Evolutionary conservation across 2,888 invertebrate genomes (phyloP), one percentile per base, ranked within the genome.

Genomic region (Palloptera scutellata): DNA sequence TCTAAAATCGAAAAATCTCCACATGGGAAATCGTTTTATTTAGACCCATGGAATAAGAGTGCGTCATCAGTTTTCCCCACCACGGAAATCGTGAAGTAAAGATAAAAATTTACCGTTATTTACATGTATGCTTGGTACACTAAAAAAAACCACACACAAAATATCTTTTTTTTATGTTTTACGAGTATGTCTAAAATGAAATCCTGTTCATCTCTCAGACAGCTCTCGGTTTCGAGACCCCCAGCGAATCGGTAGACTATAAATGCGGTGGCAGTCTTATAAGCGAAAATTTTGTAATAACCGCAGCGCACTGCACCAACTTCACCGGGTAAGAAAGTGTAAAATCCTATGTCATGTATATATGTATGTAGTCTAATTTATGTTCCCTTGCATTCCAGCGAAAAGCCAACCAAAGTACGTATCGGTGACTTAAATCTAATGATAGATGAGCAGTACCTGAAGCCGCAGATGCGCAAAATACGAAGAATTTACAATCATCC

Each of bases 211-310:
- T n/a, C 19, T 20, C 42, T 5, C 66, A 81, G 81, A 77, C 80
- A 20, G 81, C 82, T 3, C 52, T 81, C 6, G 81, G 81, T 17
- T 79, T 79, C 59, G 68, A 66, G 19, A 65, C 68, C 0, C 57
- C 55, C 19, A 64, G 58, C 4, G 66, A 65, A 8, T 41, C 64
- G 64, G 76, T 81, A 12, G 78, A 79, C 17, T 84, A 82, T 72
- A 83, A 82, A 70, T 85, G 84, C 60, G 85, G 84, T 10, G 85
- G 84, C 15, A 81, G 83, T 68, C 70, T 85, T 60, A 81, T 85
- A 58, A 83, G 83, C 65, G 78, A 81, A 43, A 76, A 72, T 30
- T 84, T 77, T 67, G 78, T 83, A 0, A 41, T 84, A 11, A 83
- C 84, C 5, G 82, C 83, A 42, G 84, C 84, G 3, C 84, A 85